Evolutionary conservation across 2,888 invertebrate genomes (phyloP), one percentile per base, ranked within the genome.

Genomic region (Xestia rhomboidea): DNA sequence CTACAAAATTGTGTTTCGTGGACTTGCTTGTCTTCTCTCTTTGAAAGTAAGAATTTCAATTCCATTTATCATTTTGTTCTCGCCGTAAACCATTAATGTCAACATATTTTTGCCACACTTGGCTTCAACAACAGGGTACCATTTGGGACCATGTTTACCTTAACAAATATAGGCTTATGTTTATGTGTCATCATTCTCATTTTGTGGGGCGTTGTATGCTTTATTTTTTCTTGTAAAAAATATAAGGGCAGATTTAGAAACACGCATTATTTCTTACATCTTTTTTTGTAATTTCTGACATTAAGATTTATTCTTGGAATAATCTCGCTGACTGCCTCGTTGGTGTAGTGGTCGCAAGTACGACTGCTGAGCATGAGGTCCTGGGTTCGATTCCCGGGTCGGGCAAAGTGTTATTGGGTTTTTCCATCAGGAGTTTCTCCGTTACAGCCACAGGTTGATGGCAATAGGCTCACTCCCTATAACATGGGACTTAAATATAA

Each of bases 71-170:
- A 79, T 72, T 78, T 78, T 84, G 73, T 81, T 77, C 85, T 44
- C 73, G 62, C 64, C 60, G 49, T 79, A 68, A 83, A 79, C 75
- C 87, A 87, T 84, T 84, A 87, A 64, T 84, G 87, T 84, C 84
- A 84, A 87, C 80, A 87, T 84, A 84, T 87, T 87, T 84, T 87
- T 79, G 70, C 70, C 73, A 75, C 84, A 76, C 68, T 87, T 83
- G 75, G 49, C 73, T 76, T 73, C 70, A 73, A 87, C 79, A 84
- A 87, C 75, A 49, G 67, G 73, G 69, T 46, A 73, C 87, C 69
- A 78, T 78, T 84, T 76, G 80, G 69, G 73, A 41, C 38, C 46
- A 60, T 83, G 87, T 86, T 86, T 79, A 84, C 87, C 87, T 83
- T 63, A 64, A 73, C 79, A 87, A 70, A 84, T 73, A 75, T 73